Percentiles rank a stretch among this genome's conserved stretches.
These are phyloP conservation scores for Caenorhabditis briggsae DNA, from an alignment of 1,140 invertebrate genomes.

Conservation along the genomic window DNA sequence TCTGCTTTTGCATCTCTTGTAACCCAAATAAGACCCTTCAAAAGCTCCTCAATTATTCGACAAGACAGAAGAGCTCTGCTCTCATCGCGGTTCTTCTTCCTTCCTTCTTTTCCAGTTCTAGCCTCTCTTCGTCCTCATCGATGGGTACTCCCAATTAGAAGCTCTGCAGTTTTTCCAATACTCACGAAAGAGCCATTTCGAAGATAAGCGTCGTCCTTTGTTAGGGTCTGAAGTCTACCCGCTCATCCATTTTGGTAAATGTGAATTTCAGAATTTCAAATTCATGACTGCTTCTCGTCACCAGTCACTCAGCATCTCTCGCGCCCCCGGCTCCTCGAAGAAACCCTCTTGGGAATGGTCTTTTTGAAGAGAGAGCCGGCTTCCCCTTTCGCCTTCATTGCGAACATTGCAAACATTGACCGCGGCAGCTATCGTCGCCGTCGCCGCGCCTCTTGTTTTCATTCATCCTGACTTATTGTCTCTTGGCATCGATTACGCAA, in stretches of 20 bases:
- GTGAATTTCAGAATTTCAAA: conserved; percentile 54
- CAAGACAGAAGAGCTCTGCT: conserved; percentile 6
- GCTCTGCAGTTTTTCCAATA: background rate
- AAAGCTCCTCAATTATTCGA: conserved; percentile 51
- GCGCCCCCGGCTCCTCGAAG: background rate
- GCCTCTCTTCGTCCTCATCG: conserved; percentile 7
- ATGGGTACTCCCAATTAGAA: conserved; percentile 41
- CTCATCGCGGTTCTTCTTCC: conserved; percentile 24
- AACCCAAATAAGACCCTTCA: conserved; percentile 34
- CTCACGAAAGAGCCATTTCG: background rate
- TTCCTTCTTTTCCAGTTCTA: background rate
- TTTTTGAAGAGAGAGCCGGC: background rate
- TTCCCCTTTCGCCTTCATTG: conserved; percentile 36
- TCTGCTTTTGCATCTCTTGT: conserved; percentile 39
- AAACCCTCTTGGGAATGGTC: conserved; percentile 54
- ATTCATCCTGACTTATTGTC: conserved; percentile 3
- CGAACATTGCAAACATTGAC: conserved; percentile 54
- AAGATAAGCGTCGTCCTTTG: background rate
- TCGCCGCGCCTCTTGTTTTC: background rate
- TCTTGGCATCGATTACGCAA: conserved; percentile 42
- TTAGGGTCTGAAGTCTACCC: background rate
- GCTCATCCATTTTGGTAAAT: conserved; percentile 15
- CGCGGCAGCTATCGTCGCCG: background rate
- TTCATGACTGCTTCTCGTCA: conserved; percentile 48
- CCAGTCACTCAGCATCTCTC: conserved; percentile 23